Evolutionary conservation across 2,888 invertebrate genomes (phyloP).

Genomic region (Caenorhabditis sinica): DNA sequence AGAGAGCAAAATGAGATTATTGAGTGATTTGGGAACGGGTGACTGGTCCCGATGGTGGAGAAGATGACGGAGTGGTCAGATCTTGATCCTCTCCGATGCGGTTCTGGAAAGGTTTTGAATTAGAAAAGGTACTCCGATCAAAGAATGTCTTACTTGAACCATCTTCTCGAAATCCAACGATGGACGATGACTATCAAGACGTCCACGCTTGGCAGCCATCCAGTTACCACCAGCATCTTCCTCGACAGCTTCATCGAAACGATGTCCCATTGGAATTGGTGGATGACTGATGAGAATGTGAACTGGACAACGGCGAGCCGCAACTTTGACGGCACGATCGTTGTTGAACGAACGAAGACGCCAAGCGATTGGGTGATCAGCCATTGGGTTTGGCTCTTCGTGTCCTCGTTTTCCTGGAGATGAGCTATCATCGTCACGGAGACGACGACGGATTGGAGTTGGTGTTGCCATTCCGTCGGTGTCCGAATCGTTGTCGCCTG

Average conservation of each 20-base stretch:
- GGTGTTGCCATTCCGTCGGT: conserved; percentile 59
- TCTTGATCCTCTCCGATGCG: conserved; percentile 51
- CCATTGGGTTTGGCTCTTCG: conserved; percentile 49
- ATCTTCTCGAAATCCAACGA: conserved; percentile 74
- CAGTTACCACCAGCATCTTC: conserved; percentile 36
- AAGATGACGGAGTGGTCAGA: conserved; percentile 4
- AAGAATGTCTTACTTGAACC: conserved; percentile 56
- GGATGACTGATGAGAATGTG: conserved; percentile 60
- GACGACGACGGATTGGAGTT: conserved; percentile 57
- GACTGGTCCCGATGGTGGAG: conserved; percentile 42
- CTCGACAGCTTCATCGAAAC: conserved; percentile 38
- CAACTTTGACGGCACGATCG: conserved; percentile 64
- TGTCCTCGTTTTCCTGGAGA: conserved; percentile 55
- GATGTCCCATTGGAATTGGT: conserved; percentile 42
- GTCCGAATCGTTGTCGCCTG: conserved; percentile 69
- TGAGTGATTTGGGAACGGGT: conserved; percentile 58
- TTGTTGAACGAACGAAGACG: conserved; percentile 62
- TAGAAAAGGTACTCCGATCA: not conserved
- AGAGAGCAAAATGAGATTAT: conserved; percentile 30
- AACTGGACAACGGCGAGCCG: conserved; percentile 59
- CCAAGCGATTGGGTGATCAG: conserved; percentile 66
- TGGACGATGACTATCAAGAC: conserved; percentile 67
- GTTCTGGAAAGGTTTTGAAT: conserved; percentile 25
- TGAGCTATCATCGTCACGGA: conserved; percentile 45
- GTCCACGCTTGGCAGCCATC: conserved; percentile 60